Percentiles rank a stretch among this genome's conserved stretches.
Conservation (phyloP, 2,888 invertebrate species). For the Alloplasta piceator region DNA sequence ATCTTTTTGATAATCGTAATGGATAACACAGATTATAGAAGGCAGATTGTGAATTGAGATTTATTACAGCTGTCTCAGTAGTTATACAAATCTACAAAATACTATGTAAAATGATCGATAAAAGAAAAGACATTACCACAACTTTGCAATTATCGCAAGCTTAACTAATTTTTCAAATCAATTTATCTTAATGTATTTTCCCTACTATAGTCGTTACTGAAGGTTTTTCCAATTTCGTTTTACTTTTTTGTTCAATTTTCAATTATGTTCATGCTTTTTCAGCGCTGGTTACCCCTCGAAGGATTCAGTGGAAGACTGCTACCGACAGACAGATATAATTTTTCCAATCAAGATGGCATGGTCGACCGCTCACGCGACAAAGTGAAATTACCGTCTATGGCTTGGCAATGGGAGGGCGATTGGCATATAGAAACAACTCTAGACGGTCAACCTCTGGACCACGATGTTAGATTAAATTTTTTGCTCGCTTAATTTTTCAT, state of each 20-base stretch:
- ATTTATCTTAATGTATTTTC: no score
- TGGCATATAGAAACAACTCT: conserved; percentile 94
- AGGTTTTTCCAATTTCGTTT: conserved; percentile 9
- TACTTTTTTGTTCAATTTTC: conserved; percentile 13
- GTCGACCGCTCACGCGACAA: conserved; percentile 91
- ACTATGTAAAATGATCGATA: no score
- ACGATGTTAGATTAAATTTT: conserved; percentile 86
- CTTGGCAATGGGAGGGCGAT: conserved; percentile 98
- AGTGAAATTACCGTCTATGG: conserved; percentile 95
- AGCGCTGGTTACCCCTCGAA: conserved; percentile 95
- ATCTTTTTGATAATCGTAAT: no score
- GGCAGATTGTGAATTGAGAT: no score
- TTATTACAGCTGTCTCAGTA: no score
- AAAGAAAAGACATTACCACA: no score
- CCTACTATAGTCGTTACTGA: no score
- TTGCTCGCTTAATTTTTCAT: background rate
- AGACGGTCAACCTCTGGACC: conserved; percentile 94
- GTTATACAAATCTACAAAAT: no score
- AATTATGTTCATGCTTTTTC: conserved; percentile 57
- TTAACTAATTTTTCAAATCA: no score
- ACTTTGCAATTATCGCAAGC: no score
- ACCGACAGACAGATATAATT: conserved; percentile 94
- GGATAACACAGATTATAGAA: no score
- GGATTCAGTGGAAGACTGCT: conserved; percentile 93
- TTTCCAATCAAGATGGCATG: conserved; percentile 93